Conservation (phyloP, 2,888 invertebrate genomes). For the Lysandra coridon region DNA sequence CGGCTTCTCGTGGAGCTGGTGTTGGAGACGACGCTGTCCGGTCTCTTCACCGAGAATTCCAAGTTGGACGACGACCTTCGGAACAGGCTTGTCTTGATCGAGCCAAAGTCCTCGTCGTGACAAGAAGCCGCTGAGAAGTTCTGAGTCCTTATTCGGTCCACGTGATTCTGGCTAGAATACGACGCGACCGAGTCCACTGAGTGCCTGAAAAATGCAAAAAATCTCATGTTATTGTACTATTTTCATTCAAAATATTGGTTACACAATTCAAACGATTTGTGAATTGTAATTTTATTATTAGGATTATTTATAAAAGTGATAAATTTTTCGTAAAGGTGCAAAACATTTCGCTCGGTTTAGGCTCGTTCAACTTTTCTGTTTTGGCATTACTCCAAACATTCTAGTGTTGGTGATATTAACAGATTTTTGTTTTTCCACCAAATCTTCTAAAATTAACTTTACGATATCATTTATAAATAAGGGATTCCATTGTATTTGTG, state of each 20-base stretch:
- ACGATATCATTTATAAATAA: conserved; percentile 12
- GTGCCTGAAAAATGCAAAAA: conserved; percentile 74
- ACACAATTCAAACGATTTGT: not conserved
- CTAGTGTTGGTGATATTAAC: not conserved
- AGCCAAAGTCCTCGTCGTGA: conserved; percentile 77
- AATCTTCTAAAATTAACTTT: conserved; percentile 10
- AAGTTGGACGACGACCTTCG: conserved; percentile 74
- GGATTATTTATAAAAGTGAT: not conserved
- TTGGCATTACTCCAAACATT: conserved; percentile 19
- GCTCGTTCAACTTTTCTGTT: conserved; percentile 2
- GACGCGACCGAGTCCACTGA: conserved; percentile 82
- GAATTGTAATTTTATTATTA: not conserved
- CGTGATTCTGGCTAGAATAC: conserved; percentile 81
- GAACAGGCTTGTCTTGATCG: conserved; percentile 76
- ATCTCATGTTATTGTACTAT: conserved; percentile 57
- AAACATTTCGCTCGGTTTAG: not conserved
- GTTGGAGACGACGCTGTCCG: conserved; percentile 74
- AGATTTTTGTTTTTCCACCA: conserved; percentile 22
- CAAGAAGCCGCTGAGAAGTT: conserved; percentile 79
- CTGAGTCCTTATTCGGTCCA: conserved; percentile 80
- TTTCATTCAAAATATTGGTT: conserved; percentile 36
- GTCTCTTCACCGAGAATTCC: conserved; percentile 68
- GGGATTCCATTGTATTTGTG: not conserved
- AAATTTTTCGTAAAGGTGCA: not conserved
- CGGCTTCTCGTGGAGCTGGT: conserved; percentile 78